Percentiles rank a stretch among this genome's conserved stretches.
These are phyloP conservation scores for Isichthys henryi DNA, from an alignment of 2,113 vertebrate genomes.

Conservation along the genomic window DNA sequence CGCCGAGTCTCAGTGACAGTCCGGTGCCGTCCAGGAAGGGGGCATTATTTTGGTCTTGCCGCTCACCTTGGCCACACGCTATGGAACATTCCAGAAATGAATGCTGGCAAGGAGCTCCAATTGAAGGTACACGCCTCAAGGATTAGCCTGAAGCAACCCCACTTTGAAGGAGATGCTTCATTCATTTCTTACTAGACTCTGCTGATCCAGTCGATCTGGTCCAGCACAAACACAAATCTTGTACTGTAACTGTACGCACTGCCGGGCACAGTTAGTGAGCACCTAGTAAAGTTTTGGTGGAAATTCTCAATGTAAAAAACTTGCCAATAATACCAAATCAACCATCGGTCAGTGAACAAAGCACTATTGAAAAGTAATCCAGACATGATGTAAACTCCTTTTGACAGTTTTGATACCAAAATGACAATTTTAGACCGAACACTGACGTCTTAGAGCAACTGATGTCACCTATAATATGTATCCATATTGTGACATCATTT, in stretches of 20 bases:
- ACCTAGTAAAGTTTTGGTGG: no score
- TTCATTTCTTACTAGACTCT: neutral
- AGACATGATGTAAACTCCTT: no score
- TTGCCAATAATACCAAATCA: no score
- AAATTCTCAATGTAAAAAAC: no score
- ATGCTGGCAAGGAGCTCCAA: neutral
- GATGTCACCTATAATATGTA: no score
- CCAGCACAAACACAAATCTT: neutral
- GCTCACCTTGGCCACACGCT: neutral
- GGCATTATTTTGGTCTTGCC: neutral
- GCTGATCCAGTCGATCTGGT: neutral
- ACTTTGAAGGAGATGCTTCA: neutral
- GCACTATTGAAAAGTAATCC: no score
- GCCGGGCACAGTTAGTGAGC: no score
- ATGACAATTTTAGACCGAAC: no score
- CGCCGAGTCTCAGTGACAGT: neutral
- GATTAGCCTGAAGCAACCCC: constrained; percentile 2
- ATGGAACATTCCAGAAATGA: neutral
- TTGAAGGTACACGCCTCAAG: neutral
- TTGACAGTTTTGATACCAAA: no score
- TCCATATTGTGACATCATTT: no score
- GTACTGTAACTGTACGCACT: neutral
- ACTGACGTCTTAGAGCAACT: no score
- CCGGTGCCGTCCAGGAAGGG: neutral
- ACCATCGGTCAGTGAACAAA: no score